A percentile compares a stretch with the other conserved stretches of the same genome.
Evolutionary conservation across 2,113 vertebrate species (phyloP).

Genomic region (Embiotoca jacksoni): DNA sequence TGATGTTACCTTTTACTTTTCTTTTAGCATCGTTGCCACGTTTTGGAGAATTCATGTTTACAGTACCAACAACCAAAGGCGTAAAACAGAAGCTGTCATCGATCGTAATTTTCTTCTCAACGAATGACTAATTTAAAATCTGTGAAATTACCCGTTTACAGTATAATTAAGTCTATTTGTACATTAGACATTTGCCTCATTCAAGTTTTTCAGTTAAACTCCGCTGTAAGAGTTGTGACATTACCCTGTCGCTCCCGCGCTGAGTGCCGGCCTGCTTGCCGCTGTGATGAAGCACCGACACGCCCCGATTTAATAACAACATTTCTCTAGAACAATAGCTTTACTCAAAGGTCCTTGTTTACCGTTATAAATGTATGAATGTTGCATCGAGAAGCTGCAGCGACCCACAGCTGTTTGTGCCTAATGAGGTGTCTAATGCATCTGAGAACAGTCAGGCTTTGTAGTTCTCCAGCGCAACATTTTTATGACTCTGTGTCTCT

Average conservation of each 20-base stretch:
- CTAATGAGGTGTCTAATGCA: conserved; percentile 72
- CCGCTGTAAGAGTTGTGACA: not conserved
- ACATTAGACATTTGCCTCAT: not conserved
- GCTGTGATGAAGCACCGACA: conserved; percentile 36
- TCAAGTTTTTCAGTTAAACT: not conserved
- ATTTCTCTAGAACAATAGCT: conserved; percentile 31
- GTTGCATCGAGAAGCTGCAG: conserved; percentile 26
- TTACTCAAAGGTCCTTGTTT: conserved; percentile 54
- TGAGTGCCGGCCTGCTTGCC: not conserved
- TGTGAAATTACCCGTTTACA: not conserved
- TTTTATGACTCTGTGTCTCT: conserved; percentile 41
- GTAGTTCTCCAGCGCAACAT: conserved; percentile 7
- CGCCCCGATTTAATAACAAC: conserved; percentile 2
- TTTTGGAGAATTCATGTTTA: too few species aligned
- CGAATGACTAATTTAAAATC: too few species aligned
- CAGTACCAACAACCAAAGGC: too few species aligned
- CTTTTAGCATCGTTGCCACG: not conserved
- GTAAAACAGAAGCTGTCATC: too few species aligned
- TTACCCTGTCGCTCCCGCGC: not conserved
- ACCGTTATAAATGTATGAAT: conserved; percentile 57
- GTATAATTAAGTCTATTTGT: not conserved
- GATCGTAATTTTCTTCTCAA: too few species aligned
- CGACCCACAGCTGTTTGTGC: conserved; percentile 61
- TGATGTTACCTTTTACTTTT: not conserved
- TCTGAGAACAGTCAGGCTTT: conserved; percentile 45